phyloP scores from a whole-genome alignment of 2,113 vertebrate genomes.

The Scomber japonicus region DNA sequence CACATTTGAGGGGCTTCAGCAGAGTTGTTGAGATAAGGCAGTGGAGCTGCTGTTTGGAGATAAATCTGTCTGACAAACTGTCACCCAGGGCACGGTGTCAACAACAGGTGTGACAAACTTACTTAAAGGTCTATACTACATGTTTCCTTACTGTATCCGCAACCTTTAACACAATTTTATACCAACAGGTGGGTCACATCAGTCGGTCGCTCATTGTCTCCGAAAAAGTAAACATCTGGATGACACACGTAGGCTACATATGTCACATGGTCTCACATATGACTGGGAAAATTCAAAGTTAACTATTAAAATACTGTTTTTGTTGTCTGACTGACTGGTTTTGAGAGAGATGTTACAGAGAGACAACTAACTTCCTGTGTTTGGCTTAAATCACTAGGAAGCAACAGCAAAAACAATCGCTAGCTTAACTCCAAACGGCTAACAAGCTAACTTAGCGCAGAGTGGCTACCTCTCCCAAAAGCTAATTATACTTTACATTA shows the following conservation, averaged over 20 bases:
- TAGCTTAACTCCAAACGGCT: constrained; percentile 22
- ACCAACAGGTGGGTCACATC: background rate
- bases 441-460: constrained; percentile 55
- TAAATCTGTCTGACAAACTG: background rate
- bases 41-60: background rate
- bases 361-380: constrained; percentile 23
- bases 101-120: background rate
- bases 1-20: background rate
- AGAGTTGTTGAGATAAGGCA: background rate
- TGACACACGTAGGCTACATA: background rate
- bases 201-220: background rate
- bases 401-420: constrained; percentile 34
- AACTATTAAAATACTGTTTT: background rate
- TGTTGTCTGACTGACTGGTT: background rate
- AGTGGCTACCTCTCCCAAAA: constrained; percentile 50
- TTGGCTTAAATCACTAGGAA: constrained; percentile 4
- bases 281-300: background rate
- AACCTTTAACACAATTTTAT: background rate
- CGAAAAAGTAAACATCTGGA: constrained; percentile 65
- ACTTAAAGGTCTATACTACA: background rate
- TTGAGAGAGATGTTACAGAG: background rate
- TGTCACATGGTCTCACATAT: constrained; percentile 2
- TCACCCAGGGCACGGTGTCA: background rate
- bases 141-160: background rate
- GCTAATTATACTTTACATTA: constrained; percentile 21